Base-by-base conservation (phyloP, 2,113 vertebrate genomes). In the Psilopsiagon aymara region DNA sequence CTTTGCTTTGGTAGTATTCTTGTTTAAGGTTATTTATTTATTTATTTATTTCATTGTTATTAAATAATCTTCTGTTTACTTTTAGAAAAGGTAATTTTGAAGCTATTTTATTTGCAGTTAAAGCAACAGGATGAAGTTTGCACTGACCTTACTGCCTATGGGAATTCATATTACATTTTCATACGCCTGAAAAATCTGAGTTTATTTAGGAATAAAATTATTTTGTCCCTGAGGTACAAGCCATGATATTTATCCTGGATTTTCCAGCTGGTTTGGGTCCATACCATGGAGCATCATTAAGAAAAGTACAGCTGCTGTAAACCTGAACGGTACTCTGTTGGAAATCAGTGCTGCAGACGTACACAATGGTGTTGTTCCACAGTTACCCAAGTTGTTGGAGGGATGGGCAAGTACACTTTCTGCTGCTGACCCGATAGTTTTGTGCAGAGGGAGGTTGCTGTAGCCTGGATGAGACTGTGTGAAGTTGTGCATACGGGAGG, bases 331-430 rank as follows among this genome's bases (percentile, higher is more conserved):
- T 55, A 6, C 33, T 23, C 18, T 64, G 53, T 67, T 35, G 39
- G 55, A 81, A 81, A 60, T 41, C 13, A 14, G 33, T 51, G 29
- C 51, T 66, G 41, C 6, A 10, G 1, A 0, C 8, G 4, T 16
- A 6, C 1, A 0, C 49, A 62, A 0, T 6, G 46, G 11, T 67
- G 59, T 0, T 46, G 10, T 67, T 74, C 46, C 49, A 18, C 21
- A 31, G 27, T 4, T 39, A 7, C n/a, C 13, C 31, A 18, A 13
- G 63, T 10, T 59, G 46, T 8, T n/a, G 74, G 31, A 51, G 78
- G 21, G 27, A 52, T 37, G 21, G 18, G 6, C 14, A 31, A 41
- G 43, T 8, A 11, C 24, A 11, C 7, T 55, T 70, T 43, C 3
- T 78, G 73, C 37, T 0, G 0, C 60, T 55, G 44, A 19, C 31